Percentiles rank a stretch among this genome's conserved stretches.
Evolutionary conservation across 2,888 invertebrate species (phyloP).

Genomic region (Xestia c-nigrum): DNA sequence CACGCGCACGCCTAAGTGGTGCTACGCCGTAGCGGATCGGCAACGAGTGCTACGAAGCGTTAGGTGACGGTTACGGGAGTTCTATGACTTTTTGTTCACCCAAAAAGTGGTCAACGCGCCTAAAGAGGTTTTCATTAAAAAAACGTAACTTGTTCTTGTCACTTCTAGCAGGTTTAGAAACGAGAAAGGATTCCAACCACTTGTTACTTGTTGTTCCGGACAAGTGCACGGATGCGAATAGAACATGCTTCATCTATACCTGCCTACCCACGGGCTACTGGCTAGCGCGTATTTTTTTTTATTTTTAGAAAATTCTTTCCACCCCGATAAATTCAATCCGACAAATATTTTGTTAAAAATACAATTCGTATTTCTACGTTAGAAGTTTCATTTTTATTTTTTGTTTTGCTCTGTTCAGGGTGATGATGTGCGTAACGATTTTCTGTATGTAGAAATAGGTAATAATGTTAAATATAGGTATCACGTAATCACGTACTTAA

Average conservation of each 20-base stretch:
- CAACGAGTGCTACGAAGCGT: too few relatives aligned
- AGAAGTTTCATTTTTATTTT: neutral
- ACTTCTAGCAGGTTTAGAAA: constrained; percentile 44
- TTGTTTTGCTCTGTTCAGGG: neutral
- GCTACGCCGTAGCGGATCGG: too few relatives aligned
- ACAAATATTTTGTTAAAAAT: constrained; percentile 40
- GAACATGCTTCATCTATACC: constrained; percentile 50
- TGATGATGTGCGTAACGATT: neutral
- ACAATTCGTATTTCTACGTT: neutral
- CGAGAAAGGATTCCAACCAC: constrained; percentile 59
- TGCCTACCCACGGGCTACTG: constrained; percentile 11
- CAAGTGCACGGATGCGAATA: constrained; percentile 70
- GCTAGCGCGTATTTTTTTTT: constrained; percentile 39
- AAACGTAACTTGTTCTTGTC: neutral
- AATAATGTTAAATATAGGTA: neutral
- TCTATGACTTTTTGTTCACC: too few relatives aligned
- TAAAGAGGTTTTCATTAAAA: neutral
- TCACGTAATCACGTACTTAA: neutral
- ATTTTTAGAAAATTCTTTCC: constrained; percentile 39
- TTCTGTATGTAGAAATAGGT: neutral
- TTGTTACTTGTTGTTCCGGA: constrained; percentile 69
- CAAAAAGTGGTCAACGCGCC: too few relatives aligned
- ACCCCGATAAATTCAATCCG: constrained; percentile 43
- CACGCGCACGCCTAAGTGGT: too few relatives aligned
- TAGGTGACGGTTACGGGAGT: too few relatives aligned